These are phyloP conservation scores for Rhizomys pruinosus DNA, from an alignment of 2,113 vertebrate genomes.

Conservation along the genomic window DNA sequence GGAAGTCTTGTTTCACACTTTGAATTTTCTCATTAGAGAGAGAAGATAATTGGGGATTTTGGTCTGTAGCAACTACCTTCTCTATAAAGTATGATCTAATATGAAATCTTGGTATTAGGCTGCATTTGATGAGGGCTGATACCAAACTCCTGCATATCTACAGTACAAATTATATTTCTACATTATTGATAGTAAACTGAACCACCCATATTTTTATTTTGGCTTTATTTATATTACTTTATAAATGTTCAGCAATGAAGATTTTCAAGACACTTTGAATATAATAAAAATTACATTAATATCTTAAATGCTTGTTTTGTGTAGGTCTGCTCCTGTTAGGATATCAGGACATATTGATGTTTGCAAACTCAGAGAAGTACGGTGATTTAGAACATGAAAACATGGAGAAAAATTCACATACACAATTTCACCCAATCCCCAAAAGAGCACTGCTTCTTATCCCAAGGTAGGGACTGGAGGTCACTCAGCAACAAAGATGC, in stretches of 20 bases:
- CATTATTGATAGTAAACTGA: neutral
- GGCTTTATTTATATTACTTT: neutral
- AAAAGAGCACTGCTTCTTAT: neutral
- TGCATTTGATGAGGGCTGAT: neutral
- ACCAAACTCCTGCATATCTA: neutral
- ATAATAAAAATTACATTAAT: neutral
- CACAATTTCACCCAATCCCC: neutral
- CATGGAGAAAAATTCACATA: neutral
- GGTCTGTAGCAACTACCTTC: neutral
- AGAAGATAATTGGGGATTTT: neutral
- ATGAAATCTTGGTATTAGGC: neutral
- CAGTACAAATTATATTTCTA: neutral
- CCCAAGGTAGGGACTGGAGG: neutral
- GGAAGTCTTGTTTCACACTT: neutral
- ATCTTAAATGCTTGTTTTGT: neutral
- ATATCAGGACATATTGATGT: neutral
- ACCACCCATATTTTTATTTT: neutral
- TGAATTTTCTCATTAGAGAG: constrained; percentile 14
- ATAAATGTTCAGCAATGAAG: neutral
- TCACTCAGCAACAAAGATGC: neutral
- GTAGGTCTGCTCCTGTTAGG: neutral
- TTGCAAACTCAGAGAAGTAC: neutral
- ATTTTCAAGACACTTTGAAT: neutral
- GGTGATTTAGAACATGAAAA: constrained; percentile 30
- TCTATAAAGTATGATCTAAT: neutral